phyloP scores from a whole-genome alignment of 2,113 vertebrate genomes.

The Callaeas wilsoni region DNA sequence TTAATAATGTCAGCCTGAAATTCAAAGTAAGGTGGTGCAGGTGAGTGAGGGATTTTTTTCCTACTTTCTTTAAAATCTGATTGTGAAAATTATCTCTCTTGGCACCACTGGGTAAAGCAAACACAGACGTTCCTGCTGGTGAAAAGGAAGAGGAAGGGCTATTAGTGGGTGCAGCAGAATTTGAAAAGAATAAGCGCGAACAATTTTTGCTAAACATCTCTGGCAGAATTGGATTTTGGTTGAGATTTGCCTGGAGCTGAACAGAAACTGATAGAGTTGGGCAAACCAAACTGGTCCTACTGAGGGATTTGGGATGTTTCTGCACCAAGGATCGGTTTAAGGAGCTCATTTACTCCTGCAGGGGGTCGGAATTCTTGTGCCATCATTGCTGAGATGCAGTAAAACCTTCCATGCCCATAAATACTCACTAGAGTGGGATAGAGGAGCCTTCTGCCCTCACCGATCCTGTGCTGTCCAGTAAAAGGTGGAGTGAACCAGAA shows the following conservation, averaged over 20 bases:
- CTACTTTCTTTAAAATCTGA: not conserved
- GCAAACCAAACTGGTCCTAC: not conserved
- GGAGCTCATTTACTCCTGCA: not conserved
- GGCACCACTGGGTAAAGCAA: not conserved
- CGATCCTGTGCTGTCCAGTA: not conserved
- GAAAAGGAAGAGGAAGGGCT: not conserved
- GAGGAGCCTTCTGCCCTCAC: not conserved
- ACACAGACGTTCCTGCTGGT: not conserved
- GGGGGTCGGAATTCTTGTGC: not conserved
- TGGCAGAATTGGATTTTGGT: not conserved
- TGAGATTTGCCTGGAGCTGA: not conserved
- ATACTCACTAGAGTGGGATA: not conserved
- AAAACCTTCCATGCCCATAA: not conserved
- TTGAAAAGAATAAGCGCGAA: not conserved
- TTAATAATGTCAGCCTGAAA: not conserved
- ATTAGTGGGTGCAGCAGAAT: not conserved
- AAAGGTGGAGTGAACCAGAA: not conserved
- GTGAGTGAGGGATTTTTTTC: accelerated
- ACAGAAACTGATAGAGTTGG: not conserved
- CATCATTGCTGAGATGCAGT: not conserved
- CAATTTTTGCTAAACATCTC: not conserved
- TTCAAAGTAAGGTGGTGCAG: not conserved
- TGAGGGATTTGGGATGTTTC: not conserved
- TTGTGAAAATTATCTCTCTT: not conserved
- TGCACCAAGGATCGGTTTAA: not conserved